phyloP scores from a whole-genome alignment of 2,113 vertebrate genomes.

The Noturus placidus region DNA sequence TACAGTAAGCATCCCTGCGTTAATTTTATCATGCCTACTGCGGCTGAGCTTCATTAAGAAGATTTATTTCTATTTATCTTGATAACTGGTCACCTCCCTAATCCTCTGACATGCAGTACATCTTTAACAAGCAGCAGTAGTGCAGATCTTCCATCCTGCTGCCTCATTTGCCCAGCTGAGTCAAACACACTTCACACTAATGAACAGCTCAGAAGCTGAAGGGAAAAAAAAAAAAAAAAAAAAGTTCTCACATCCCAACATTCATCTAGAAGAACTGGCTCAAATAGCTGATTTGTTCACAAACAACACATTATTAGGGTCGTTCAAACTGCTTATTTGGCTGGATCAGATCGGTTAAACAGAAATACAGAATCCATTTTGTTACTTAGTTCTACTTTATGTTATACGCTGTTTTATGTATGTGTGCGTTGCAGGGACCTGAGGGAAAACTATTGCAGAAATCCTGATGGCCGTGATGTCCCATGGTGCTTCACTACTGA shows the following conservation, averaged over 20 bases:
- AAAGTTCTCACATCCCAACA: neutral
- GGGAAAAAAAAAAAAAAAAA: neutral
- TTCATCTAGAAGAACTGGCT: neutral
- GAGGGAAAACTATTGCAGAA: slow-evolving; percentile 95
- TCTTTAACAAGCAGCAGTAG: neutral
- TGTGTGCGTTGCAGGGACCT: slow-evolving; percentile 79
- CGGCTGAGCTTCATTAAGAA: slow-evolving; percentile 5
- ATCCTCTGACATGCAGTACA: neutral
- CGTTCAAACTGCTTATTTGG: neutral
- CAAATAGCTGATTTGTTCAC: neutral
- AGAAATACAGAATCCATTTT: neutral
- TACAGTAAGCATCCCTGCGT: neutral
- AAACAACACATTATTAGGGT: neutral
- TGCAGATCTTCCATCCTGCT: neutral
- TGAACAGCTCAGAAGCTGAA: neutral
- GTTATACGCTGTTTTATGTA: neutral
- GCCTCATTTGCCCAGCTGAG: neutral
- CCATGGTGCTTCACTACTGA: slow-evolving; percentile 98
- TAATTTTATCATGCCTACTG: neutral
- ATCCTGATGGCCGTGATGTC: slow-evolving; percentile 92
- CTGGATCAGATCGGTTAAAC: neutral
- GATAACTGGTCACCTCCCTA: slow-evolving; percentile 7
- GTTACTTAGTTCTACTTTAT: neutral
- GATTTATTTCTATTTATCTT: slow-evolving; percentile 17
- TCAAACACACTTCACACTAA: slow-evolving; percentile 24